Conservation (phyloP, 2,888 invertebrate species). For the Pollenia angustigena region DNA sequence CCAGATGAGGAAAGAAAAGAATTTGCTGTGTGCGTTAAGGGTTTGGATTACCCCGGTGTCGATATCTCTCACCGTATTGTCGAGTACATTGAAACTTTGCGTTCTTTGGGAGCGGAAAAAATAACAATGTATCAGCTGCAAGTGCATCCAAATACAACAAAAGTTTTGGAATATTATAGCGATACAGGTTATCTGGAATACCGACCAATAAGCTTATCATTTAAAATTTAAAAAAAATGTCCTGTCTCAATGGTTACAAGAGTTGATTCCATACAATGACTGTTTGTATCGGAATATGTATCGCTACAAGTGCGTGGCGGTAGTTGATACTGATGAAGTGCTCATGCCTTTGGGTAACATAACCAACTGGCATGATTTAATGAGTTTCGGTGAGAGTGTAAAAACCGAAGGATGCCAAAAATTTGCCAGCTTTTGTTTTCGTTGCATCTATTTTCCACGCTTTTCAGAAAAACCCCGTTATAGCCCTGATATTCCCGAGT, state of each 20-base stretch:
- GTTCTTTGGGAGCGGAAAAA: no score
- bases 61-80: no score
- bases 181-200: not conserved
- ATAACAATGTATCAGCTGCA: no score
- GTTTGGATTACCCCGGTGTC: no score
- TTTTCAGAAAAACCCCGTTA: slow-evolving; percentile 87
- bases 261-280: slow-evolving; percentile 82
- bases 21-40: no score
- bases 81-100: no score
- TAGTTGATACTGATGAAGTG: no score
- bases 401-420: slow-evolving; percentile 86
- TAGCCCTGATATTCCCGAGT: slow-evolving; percentile 89
- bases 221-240: slow-evolving; percentile 93
- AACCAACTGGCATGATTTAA: slow-evolving; percentile 89
- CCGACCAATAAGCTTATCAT: slow-evolving; percentile 92
- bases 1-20: no score
- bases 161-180: no score
- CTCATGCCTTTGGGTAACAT: slow-evolving; percentile 89
- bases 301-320: no score
- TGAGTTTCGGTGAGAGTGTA: slow-evolving; percentile 87
- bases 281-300: no score
- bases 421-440: slow-evolving; percentile 90
- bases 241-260: slow-evolving; percentile 96
- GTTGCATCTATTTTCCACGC: slow-evolving; percentile 96
- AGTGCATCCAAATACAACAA: no score